Evolutionary conservation across 2,113 vertebrate genomes (phyloP).

Genomic region (Amphiprion percula): DNA sequence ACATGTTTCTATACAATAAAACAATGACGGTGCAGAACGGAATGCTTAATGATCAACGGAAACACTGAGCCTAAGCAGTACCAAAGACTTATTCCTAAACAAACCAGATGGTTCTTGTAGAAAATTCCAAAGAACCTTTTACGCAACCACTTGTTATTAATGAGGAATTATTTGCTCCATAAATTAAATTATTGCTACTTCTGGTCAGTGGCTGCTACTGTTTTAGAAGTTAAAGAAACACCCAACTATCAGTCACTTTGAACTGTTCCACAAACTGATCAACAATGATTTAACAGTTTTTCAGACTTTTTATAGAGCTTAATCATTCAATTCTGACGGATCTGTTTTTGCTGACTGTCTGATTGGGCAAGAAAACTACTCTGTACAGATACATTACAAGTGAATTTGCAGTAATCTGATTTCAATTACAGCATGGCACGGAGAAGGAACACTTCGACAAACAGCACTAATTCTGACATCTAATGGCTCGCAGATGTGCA

Average conservation of each 20-base stretch:
- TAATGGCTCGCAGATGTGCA: too few species aligned
- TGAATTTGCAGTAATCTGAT: slow-evolving; percentile 2
- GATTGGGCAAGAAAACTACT: background rate
- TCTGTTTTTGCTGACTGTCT: slow-evolving; percentile 11
- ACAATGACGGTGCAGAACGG: too few species aligned
- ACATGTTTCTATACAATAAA: background rate
- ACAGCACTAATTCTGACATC: too few species aligned
- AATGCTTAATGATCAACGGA: background rate
- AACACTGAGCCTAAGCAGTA: background rate
- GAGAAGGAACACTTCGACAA: background rate
- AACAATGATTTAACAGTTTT: slow-evolving; percentile 1
- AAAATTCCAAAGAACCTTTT: background rate
- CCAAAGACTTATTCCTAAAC: background rate
- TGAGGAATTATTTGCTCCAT: background rate
- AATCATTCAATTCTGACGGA: background rate
- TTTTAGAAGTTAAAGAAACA: background rate
- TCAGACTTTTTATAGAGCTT: background rate
- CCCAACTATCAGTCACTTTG: background rate
- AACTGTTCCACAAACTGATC: background rate
- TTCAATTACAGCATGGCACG: background rate
- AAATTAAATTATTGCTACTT: background rate
- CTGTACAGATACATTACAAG: background rate
- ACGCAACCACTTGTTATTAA: background rate
- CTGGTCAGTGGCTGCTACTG: background rate
- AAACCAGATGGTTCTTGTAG: background rate